phyloP scores from a whole-genome alignment of 2,113 vertebrate species.

The Cyprichromis sp. region DNA sequence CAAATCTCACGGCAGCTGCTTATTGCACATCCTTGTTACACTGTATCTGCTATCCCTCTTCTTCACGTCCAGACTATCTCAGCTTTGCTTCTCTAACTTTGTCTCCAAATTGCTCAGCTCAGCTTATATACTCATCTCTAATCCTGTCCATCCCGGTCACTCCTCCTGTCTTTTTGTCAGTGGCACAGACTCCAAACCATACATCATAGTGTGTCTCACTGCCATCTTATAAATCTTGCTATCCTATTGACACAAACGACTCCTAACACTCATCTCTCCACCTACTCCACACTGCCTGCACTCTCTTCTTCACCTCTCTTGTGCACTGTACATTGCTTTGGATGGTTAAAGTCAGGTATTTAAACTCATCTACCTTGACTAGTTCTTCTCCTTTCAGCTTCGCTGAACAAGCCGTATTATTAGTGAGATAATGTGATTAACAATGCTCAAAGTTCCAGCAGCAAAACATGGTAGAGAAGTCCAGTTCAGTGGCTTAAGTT shows the following conservation, averaged over 20 bases:
- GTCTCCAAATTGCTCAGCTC: not conserved
- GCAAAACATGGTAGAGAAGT: not conserved
- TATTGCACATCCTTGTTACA: not conserved
- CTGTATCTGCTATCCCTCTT: not conserved
- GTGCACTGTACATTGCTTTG: not conserved
- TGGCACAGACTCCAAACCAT: not conserved
- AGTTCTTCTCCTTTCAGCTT: not conserved
- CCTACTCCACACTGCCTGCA: not conserved
- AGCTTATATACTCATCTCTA: not conserved
- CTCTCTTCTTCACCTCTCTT: not conserved
- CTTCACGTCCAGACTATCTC: not conserved
- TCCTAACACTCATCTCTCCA: not conserved
- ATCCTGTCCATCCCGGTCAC: not conserved
- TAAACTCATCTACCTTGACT: not conserved
- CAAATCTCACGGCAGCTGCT: not conserved
- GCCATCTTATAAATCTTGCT: not conserved
- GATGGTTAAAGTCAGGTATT: not conserved
- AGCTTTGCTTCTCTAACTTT: not conserved
- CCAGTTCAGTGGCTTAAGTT: not conserved
- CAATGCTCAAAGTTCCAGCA: not conserved
- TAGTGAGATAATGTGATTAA: not conserved
- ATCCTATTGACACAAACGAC: not conserved
- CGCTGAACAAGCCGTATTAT: fast-evolving
- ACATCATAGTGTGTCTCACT: not conserved
- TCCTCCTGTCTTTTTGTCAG: not conserved